Evolutionary conservation across 2,888 invertebrate species (phyloP), one percentile per base, ranked within the genome.

Genomic region (Pelosia muscerda): DNA sequence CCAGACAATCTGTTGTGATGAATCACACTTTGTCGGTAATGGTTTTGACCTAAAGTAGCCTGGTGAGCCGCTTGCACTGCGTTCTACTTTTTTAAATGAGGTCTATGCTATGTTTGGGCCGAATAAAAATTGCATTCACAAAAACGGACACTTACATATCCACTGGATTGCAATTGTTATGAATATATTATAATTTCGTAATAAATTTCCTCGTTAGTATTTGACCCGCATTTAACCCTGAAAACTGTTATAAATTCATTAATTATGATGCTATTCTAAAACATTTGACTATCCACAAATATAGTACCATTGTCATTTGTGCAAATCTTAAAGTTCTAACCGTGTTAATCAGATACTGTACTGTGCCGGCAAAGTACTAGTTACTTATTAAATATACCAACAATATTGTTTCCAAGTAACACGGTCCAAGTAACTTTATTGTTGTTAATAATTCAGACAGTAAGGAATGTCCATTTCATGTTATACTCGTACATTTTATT

Each of bases 11-110:
- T 19, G 19, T 60, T 10, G 42, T 49, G 26, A 42, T 26, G 38
- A 34, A 10, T 54, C 22, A 54, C 22, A 22, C 22, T 55, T 55
- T 25, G 28, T 19, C 31, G 49, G 49, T 49, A 49, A 49, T 49
- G 49, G 49, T 49, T 49, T 49, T 49, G 49, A 49, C 49, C 49
- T 49, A 63, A 58, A 64, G 55, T 53, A 34, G 55, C 57, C 13
- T 59, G 31, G 60, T 22, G 53, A 22, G 19, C 58, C 2, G 5
- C 8, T 49, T n/a, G 34, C 49, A 65, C 56, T 9, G 19, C 11
- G 54, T 73, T 72, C 38, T 49, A 55, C 58, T 63, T 57, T 64
- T 55, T 59, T 13, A 31, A 55, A 38, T 66, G 61, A 9, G 42
- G 56, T 53, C 56, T 55, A 15, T 57, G 55, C 22, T 58, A 66